Percentiles rank a stretch among this genome's conserved stretches.
Evolutionary conservation across 2,797 vertebrate species (phyloP).

Genomic region (Pipistrellus kuhlii): DNA sequence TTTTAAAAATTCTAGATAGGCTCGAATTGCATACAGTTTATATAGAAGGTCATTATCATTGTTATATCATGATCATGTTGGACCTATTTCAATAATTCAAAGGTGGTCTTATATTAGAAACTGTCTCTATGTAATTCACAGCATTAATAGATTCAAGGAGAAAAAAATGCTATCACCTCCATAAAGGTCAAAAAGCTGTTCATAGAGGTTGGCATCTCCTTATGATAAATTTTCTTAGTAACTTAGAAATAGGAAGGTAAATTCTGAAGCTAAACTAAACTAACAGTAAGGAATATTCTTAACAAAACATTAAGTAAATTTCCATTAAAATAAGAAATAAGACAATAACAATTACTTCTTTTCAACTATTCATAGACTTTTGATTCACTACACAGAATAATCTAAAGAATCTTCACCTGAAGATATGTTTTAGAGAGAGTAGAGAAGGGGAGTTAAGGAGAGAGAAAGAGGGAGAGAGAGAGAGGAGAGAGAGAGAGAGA

Average conservation of each 20-base stretch:
- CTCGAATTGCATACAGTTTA: not conserved
- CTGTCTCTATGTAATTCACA: not conserved
- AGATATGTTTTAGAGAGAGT: too few species aligned
- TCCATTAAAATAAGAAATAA: not conserved
- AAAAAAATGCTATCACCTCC: not conserved
- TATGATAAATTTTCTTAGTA: conserved; percentile 20
- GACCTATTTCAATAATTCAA: conserved; percentile 40
- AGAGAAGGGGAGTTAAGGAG: too few species aligned
- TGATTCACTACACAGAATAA: conserved; percentile 3
- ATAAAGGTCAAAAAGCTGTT: not conserved
- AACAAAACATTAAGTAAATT: not conserved
- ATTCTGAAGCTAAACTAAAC: not conserved
- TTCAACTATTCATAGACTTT: not conserved
- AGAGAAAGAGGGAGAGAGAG: too few species aligned
- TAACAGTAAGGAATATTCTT: not conserved
- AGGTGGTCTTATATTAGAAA: not conserved
- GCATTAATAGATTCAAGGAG: not conserved
- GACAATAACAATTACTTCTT: not conserved
- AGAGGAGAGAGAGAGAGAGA: too few species aligned
- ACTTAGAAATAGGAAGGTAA: not conserved
- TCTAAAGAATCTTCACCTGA: not conserved
- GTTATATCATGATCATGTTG: not conserved
- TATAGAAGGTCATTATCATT: not conserved
- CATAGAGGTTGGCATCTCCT: not conserved
- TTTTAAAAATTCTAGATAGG: not conserved